Evolutionary conservation across 2,797 vertebrate genomes (phyloP).

Genomic region (Petrocephalus sullivani): DNA sequence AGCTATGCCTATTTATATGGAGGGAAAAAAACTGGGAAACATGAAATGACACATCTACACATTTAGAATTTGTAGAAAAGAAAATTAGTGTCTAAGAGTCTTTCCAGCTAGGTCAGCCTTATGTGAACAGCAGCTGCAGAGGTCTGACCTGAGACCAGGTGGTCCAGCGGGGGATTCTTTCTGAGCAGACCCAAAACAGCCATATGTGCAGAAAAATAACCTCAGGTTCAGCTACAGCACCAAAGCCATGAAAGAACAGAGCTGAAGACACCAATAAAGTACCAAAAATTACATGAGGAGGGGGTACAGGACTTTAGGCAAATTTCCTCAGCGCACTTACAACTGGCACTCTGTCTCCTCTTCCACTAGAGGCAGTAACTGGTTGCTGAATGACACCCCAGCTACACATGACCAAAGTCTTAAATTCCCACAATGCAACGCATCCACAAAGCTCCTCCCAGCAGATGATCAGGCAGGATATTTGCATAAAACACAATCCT

Average conservation of each 20-base stretch:
- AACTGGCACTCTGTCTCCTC: conserved; percentile 26
- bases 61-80: conserved; percentile 14
- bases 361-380: background rate
- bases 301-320: background rate
- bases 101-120: conserved; percentile 11
- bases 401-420: conserved; percentile 29
- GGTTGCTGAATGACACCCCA: conserved; percentile 14
- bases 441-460: background rate
- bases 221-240: background rate
- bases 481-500: background rate
- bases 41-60: background rate
- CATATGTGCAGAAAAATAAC: background rate
- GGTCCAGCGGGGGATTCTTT: background rate
- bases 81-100: conserved; percentile 18
- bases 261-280: conserved; percentile 14
- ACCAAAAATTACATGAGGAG: background rate
- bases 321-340: conserved; percentile 41
- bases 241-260: background rate
- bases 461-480: background rate
- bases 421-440: conserved; percentile 18
- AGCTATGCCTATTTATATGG: background rate
- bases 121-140: conserved; percentile 20
- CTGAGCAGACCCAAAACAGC: background rate
- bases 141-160: conserved; percentile 1
- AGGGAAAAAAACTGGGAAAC: background rate